phyloP scores from a whole-genome alignment of 1,140 invertebrate species.

The Solenopsis fugax region DNA sequence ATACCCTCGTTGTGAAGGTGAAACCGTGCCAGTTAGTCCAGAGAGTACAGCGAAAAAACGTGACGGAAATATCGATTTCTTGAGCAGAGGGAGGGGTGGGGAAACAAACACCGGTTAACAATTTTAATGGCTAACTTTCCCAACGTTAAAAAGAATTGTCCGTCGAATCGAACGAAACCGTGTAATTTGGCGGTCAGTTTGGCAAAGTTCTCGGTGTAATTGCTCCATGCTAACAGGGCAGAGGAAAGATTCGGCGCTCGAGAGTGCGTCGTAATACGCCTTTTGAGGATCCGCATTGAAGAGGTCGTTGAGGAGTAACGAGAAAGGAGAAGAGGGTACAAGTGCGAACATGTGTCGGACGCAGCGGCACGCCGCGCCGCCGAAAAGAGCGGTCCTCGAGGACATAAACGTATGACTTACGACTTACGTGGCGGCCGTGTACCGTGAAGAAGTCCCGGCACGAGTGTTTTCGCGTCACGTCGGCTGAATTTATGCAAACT shows the following conservation, averaged over 20 bases:
- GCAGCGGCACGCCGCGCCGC: constrained; percentile 1
- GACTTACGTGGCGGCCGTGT: background rate
- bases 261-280: constrained; percentile 15
- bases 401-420: constrained; percentile 56
- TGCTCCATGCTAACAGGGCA: background rate
- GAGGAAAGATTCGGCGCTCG: constrained; percentile 9
- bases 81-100: background rate
- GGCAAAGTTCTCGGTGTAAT: constrained; percentile 2
- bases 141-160: constrained; percentile 12
- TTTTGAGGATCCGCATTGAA: background rate
- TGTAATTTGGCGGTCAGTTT: constrained; percentile 36
- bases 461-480: constrained; percentile 53
- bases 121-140: constrained; percentile 19
- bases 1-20: background rate
- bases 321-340: constrained; percentile 25
- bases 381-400: constrained; percentile 45
- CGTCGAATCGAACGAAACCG: constrained; percentile 12
- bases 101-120: constrained; percentile 3
- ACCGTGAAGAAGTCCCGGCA: constrained; percentile 11
- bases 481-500: constrained; percentile 46
- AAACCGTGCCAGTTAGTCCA: constrained; percentile 1
- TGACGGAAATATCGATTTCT: background rate
- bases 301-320: constrained; percentile 7
- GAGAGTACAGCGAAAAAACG: background rate
- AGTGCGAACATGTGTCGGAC: constrained; percentile 47